These are phyloP conservation scores for Lasiurus cinereus DNA, from an alignment of 2,113 vertebrate genomes.

Conservation along the genomic window DNA sequence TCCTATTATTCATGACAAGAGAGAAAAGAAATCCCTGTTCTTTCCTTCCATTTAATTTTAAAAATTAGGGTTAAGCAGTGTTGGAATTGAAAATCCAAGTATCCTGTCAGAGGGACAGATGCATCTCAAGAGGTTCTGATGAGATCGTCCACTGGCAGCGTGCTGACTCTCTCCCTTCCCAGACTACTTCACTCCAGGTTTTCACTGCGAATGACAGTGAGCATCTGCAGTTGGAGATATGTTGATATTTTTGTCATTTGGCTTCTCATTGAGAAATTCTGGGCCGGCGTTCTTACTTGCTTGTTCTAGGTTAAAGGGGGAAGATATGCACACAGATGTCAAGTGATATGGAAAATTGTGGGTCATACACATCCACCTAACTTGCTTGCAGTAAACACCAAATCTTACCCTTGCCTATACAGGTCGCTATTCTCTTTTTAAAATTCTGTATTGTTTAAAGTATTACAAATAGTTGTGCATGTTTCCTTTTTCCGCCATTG, in stretches of 20 bases:
- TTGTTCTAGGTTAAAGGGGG: conserved; percentile 49
- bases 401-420: background rate
- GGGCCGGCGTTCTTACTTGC: background rate
- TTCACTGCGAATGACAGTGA: conserved; percentile 76
- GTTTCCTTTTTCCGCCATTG: too few relatives aligned
- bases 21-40: conserved; percentile 72
- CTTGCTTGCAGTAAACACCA: background rate
- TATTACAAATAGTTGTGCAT: too few relatives aligned
- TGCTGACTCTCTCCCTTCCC: conserved; percentile 66
- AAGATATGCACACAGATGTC: background rate
- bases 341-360: background rate
- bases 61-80: conserved; percentile 83
- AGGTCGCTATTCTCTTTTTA: background rate
- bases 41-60: conserved; percentile 77
- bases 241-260: conserved; percentile 62
- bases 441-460: too few relatives aligned
- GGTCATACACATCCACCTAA: background rate
- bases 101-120: conserved; percentile 83
- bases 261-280: conserved; percentile 46
- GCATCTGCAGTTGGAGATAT: conserved; percentile 73
- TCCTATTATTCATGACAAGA: conserved; percentile 73
- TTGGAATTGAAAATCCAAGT: conserved; percentile 85
- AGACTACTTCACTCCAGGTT: conserved; percentile 35
- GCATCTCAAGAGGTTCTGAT: conserved; percentile 81
- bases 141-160: conserved; percentile 71